Base-by-base conservation (phyloP, 2,888 invertebrate species). In the Drosophila algonquin region DNA sequence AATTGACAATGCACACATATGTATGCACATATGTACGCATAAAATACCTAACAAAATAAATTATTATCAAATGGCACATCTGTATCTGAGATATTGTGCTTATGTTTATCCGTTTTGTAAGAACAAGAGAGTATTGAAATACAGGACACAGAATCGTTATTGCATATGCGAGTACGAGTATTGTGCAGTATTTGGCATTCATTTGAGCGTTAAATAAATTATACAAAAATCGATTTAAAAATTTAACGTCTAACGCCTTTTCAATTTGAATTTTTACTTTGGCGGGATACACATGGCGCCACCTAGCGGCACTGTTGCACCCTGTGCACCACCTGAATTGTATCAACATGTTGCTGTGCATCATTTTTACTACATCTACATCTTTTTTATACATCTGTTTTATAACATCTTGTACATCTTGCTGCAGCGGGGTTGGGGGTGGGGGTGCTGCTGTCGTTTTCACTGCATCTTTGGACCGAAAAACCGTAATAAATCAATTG, bases 131-230 rank as follows among this genome's bases (percentile, higher is more conserved):
- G 40, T 40, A 40, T 40, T 40, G 40, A 40, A n/a, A n/a, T n/a
- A n/a, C 40, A 40, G 40, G 6, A 40, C 40, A 40, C 14, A 14
- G n/a, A n/a, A 27, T 58, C 54, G 72, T 50, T 63, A 73, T 58
- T 30, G 63, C 52, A 73, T 54, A 64, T 64, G 55, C 24, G 58
- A 56, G 52, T 68, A 58, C 24, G 58, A 56, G 52, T 68, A 58
- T 70, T 77, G 64, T 71, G 74, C 74, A 73, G 71, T 71, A 68
- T 77, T 67, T 65, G 72, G 55, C 59, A 76, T 76, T 78, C 35
- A 76, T 75, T 77, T 79, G 77, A 75, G 51, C 67, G 86, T 81
- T 77, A 58, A 81, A 81, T 81, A 81, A 81, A 81, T 63, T 58
- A 21, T 52, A 73, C 50, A 52, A 45, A 67, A 68, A 46, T 47